A percentile compares a stretch with the other conserved stretches of the same genome.
phyloP scores from a whole-genome alignment of 2,888 invertebrate genomes.

The Eristalis intricaria region DNA sequence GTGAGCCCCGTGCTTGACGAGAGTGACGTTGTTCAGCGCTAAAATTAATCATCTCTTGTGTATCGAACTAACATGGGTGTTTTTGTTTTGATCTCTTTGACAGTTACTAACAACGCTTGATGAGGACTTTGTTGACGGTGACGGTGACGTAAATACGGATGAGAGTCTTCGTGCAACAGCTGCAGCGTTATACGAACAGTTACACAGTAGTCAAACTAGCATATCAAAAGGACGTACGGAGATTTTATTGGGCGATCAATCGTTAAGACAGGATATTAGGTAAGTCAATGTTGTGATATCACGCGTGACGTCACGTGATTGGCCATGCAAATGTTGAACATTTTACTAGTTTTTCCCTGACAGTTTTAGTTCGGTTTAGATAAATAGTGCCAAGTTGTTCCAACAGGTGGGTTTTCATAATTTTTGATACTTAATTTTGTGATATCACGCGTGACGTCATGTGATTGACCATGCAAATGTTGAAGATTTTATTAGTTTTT shows the following conservation, averaged over 20 bases:
- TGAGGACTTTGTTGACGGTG: conserved; percentile 77
- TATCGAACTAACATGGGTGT: background rate
- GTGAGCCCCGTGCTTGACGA: conserved; percentile 76
- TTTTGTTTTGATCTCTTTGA: conserved; percentile 23
- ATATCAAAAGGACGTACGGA: conserved; percentile 82
- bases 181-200: conserved; percentile 74
- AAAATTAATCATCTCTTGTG: background rate
- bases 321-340: background rate
- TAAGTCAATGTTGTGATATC: conserved; percentile 73
- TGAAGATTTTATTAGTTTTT: too few species aligned
- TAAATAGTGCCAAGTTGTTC: too few species aligned
- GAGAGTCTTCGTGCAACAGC: conserved; percentile 71
- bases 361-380: too few species aligned
- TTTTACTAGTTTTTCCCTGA: too few species aligned
- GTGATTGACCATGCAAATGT: background rate
- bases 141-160: conserved; percentile 76
- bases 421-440: too few species aligned
- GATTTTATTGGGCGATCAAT: conserved; percentile 81
- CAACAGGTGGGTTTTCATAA: too few species aligned
- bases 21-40: background rate
- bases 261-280: conserved; percentile 79
- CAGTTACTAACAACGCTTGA: conserved; percentile 80
- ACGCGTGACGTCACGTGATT: background rate
- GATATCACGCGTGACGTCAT: background rate
- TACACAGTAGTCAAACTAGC: conserved; percentile 80